Evolutionary conservation across 2,113 vertebrate species (phyloP).

Genomic region (Seriola quinqueradiata): DNA sequence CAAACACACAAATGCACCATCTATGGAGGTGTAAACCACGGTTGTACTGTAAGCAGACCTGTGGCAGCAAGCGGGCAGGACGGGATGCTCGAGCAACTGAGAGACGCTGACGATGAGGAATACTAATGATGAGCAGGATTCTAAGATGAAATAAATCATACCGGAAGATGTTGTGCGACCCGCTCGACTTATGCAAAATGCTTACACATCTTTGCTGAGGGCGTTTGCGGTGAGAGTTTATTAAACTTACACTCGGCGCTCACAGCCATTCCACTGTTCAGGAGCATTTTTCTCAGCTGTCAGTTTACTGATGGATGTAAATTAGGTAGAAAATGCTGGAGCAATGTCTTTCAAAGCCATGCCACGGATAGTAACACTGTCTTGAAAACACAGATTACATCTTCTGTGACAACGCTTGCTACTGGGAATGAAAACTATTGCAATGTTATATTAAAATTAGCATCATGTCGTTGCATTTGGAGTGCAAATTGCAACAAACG

Average conservation of each 20-base stretch:
- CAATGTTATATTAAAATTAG: conserved; percentile 13
- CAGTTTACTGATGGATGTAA: conserved; percentile 66
- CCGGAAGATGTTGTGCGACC: conserved; percentile 45
- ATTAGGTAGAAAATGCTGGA: conserved; percentile 56
- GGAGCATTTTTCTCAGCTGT: conserved; percentile 67
- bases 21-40: conserved; percentile 17
- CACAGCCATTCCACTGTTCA: conserved; percentile 47
- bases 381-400: conserved; percentile 25
- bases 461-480: conserved; percentile 1
- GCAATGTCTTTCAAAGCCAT: conserved; percentile 6
- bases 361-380: conserved; percentile 3
- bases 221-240: conserved; percentile 64
- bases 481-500: conserved; percentile 21
- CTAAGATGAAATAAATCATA: conserved; percentile 68
- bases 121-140: conserved; percentile 55
- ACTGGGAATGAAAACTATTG: background rate
- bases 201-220: conserved; percentile 45
- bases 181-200: conserved; percentile 58
- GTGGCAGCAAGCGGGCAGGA: conserved; percentile 39
- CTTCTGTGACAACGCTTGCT: background rate
- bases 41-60: conserved; percentile 36
- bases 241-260: conserved; percentile 66
- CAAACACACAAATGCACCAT: conserved; percentile 11
- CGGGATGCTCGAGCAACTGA: conserved; percentile 10
- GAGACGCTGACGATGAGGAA: conserved; percentile 56